Base-by-base conservation (phyloP, 92 coral and sea anemone genomes). In the Desmophyllum pertusum region DNA sequence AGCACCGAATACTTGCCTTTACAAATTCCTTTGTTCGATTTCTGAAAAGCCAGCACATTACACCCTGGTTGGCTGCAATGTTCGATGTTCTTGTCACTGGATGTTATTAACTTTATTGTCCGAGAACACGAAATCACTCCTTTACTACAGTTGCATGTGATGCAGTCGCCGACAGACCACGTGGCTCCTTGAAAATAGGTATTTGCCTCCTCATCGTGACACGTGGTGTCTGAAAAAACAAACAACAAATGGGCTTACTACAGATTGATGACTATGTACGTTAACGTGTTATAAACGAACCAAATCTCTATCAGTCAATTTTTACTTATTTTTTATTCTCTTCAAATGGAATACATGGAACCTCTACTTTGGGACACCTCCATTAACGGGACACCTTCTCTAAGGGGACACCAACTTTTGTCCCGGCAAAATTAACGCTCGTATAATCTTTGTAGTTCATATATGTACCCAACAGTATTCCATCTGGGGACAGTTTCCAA, bases 141-240 rank as follows among this genome's bases (percentile, higher is more conserved):
- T 0, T 73, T 80, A 6, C 19, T 18, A 36, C 90, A 86, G 7
- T 10, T 31, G 41, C 90, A 86, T 5, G 1, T 13, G 42, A 83
- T 86, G n/a, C 90, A 86, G 41, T 61, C 40, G 36, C 80, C 86
- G 10, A 53, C 59, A 15, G 30, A 5, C 90, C 90, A 86, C 8
- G 64, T 45, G 53, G 41, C 81, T 73, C 90, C 82, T 17, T 86
- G 81, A 43, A 86, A 80, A 39, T 86, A 86, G 42, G 67, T 31
- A 52, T 63, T 80, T 19, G 53, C 70, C n/a, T 74, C 71, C 41
- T 86, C 82, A 25, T 81, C 90, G 0, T 31, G 57, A 35, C 89
- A 85, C 50, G 25, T 27, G 46, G 23, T 38, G 19, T 42, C 89
- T 85, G 27, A 48, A 42, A 48, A 59, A 33, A 4, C 39, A 61